These are phyloP conservation scores for Yponomeuta evonymella DNA, from an alignment of 2,888 invertebrate genomes.

Conservation along the genomic window DNA sequence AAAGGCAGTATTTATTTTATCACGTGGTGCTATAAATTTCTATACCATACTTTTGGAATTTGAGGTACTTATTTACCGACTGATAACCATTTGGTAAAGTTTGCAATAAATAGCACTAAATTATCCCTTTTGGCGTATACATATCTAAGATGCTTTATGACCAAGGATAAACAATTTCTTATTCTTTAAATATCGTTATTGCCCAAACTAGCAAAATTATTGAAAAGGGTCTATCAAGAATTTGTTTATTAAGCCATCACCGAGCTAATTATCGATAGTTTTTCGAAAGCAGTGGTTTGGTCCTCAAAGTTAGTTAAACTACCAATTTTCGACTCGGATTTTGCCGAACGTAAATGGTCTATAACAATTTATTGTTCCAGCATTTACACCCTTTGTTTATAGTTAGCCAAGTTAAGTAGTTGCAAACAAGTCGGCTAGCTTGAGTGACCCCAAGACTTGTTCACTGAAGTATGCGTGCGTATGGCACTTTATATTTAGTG, in stretches of 20 bases:
- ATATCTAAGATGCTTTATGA: too few species aligned
- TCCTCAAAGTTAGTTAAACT: neutral
- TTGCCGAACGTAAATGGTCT: neutral
- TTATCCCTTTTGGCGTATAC: too few species aligned
- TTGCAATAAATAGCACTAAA: neutral
- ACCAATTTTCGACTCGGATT: neutral
- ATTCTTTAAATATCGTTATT: neutral
- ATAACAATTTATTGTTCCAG: conserved; percentile 2
- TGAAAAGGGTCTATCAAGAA: neutral
- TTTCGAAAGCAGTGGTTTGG: neutral
- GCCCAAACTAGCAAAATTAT: neutral
- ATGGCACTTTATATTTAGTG: neutral
- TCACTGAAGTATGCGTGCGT: neutral
- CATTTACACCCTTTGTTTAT: conserved; percentile 3
- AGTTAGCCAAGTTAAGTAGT: neutral
- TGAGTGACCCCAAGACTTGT: neutral
- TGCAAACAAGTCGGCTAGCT: neutral
- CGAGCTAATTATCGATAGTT: neutral
- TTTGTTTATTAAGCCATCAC: neutral
- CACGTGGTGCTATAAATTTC: neutral
- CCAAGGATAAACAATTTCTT: neutral
- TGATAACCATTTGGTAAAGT: neutral
- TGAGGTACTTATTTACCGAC: neutral
- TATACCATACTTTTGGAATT: neutral
- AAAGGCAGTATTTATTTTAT: neutral